These are phyloP conservation scores for Blastobasis lacticolella DNA, from an alignment of 2,888 invertebrate genomes.

Conservation along the genomic window DNA sequence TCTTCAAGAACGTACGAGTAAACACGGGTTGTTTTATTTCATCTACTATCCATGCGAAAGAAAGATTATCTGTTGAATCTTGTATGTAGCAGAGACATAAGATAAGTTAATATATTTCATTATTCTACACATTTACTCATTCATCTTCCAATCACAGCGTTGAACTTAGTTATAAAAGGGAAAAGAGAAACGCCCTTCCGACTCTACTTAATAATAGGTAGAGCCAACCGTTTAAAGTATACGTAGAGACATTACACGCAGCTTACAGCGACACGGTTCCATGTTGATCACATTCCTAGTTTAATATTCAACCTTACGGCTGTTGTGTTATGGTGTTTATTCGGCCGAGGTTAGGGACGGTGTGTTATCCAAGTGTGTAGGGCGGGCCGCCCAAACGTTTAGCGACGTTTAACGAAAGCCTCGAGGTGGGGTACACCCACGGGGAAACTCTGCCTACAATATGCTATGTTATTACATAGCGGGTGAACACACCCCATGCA, in stretches of 20 bases:
- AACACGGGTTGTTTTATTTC: too few relatives aligned
- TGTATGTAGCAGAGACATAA: too few relatives aligned
- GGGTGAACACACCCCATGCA: too few relatives aligned
- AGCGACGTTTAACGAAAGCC: slow-evolving; percentile 67
- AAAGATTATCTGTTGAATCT: too few relatives aligned
- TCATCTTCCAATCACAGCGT: too few relatives aligned
- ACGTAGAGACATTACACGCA: slow-evolving; percentile 44
- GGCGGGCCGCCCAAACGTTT: slow-evolving; percentile 75
- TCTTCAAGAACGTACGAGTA: too few relatives aligned
- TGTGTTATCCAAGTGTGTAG: slow-evolving; percentile 48
- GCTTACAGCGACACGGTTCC: slow-evolving; percentile 45
- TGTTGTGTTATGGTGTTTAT: slow-evolving; percentile 29
- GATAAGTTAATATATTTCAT: too few relatives aligned
- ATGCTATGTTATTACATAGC: slow-evolving; percentile 4
- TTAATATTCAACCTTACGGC: slow-evolving; percentile 17
- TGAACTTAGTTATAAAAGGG: slow-evolving; percentile 23
- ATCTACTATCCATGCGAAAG: too few relatives aligned
- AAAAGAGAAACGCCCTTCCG: slow-evolving; percentile 42
- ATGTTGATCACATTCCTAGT: slow-evolving; percentile 14
- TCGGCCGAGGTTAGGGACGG: slow-evolving; percentile 21
- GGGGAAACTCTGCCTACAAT: slow-evolving; percentile 20
- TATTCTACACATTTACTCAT: too few relatives aligned
- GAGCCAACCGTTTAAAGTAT: slow-evolving; percentile 53
- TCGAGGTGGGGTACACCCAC: slow-evolving; percentile 65
- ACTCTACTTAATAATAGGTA: slow-evolving; percentile 39